Base-by-base conservation (phyloP, 1,140 invertebrate species). In the Rhagoletis zephyria region DNA sequence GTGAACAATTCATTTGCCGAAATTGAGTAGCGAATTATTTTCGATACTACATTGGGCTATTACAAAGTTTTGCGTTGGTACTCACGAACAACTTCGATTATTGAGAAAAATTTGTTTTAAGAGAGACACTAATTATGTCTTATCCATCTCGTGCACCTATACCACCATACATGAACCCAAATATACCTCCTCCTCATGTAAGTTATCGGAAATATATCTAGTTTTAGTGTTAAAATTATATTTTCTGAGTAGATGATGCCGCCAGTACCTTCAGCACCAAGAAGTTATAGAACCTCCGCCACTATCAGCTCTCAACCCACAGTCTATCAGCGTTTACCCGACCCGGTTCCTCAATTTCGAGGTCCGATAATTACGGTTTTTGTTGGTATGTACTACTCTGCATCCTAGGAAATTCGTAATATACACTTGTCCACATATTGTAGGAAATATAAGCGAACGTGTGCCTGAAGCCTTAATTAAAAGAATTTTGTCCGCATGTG, bases 361-460 rank as follows among this genome's bases (percentile, higher is more conserved):
- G 97, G 97, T 1, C 97, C 98, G 0, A 95, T 98, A 0, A 98
- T 99, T 16, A 99, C 98, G 19, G 98, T 99, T 0, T 99, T 99
- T 94, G 97, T 99, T 74, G 95, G 94, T 95, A 90, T 88, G 90
- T 92, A 59, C 14, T 88, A 5, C 64, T 67, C 2, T 4, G 40
- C 30, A 63, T 63, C n/a, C 16, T n/a, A 16, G 4, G 9, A 14
- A 14, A 16, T 63, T 63, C 9, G 70, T 85, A 87, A 63, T 65
- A 42, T 67, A 10, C 77, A 85, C 14, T 40, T 87, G 7, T 86
- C 67, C 74, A 65, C 81, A 87, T 85, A 88, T 90, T 91, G 3
- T 92, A 94, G 98, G 99, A 42, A 99, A 99, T 93, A 99, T 99
- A 87, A 97, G 97, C 91, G 98, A 99, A 89, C 95, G 96, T 90